Percentiles rank a stretch among this genome's conserved stretches.
These are phyloP conservation scores for Drosophila anomalata DNA, from an alignment of 2,888 invertebrate genomes.

Conservation along the genomic window DNA sequence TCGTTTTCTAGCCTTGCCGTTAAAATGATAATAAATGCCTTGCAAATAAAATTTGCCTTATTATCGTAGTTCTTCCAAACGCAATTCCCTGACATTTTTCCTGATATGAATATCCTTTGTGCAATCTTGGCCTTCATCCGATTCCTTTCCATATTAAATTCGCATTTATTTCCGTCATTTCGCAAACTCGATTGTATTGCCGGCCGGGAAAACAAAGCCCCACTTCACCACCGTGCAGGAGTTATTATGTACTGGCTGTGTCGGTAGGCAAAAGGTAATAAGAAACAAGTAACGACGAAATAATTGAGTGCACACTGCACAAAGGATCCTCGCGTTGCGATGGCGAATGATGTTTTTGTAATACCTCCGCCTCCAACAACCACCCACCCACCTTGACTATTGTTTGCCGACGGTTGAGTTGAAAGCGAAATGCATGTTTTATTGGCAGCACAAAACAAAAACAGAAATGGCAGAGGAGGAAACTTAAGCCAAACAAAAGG, in stretches of 20 bases:
- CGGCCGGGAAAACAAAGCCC: conserved; percentile 40
- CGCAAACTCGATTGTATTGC: conserved; percentile 53
- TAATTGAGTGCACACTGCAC: conserved; percentile 62
- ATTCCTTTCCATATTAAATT: conserved; percentile 55
- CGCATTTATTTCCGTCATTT: conserved; percentile 54
- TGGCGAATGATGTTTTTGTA: conserved; percentile 34
- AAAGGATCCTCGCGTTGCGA: conserved; percentile 49
- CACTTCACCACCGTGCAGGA: conserved; percentile 25
- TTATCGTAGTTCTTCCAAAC: background rate
- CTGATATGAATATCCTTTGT: background rate
- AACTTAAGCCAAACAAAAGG: conserved; percentile 24
- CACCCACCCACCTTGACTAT: conserved; percentile 5
- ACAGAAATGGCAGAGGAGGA: conserved; percentile 13
- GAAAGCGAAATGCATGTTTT: conserved; percentile 56
- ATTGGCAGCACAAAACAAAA: conserved; percentile 43
- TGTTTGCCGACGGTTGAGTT: conserved; percentile 31
- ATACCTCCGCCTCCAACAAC: background rate
- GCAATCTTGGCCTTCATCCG: conserved; percentile 6
- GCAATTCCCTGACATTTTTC: background rate
- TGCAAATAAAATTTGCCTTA: too few relatives aligned
- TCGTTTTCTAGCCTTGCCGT: background rate
- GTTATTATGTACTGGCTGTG: conserved; percentile 38
- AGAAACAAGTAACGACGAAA: conserved; percentile 59
- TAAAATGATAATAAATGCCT: too few relatives aligned
- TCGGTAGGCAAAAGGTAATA: conserved; percentile 43